phyloP scores from a whole-genome alignment of 2,888 invertebrate genomes.

The Diaphora mendica region DNA sequence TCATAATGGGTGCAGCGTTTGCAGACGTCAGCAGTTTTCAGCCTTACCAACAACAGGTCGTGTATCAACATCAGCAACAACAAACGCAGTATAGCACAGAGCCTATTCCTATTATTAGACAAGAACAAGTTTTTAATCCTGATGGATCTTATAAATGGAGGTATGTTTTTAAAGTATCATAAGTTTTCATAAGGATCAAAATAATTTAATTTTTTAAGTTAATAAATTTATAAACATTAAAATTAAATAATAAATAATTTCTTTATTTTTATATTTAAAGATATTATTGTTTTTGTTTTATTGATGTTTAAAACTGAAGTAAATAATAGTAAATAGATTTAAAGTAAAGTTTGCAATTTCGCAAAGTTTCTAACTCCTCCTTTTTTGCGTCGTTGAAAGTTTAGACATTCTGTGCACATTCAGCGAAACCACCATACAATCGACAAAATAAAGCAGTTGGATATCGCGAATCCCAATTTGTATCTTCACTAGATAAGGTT shows the following conservation, averaged over 20 bases:
- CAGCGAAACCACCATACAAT: not conserved
- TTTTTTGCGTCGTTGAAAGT: not conserved
- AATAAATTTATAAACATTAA: not conserved
- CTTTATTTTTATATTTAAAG: too few species aligned
- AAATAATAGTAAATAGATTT: not conserved
- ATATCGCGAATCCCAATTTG: too few species aligned
- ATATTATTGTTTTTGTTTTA: too few species aligned
- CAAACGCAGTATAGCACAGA: slow-evolving; percentile 81
- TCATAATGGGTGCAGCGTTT: slow-evolving; percentile 52
- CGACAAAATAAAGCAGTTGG: too few species aligned
- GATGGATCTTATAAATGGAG: slow-evolving; percentile 89
- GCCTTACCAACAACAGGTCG: slow-evolving; percentile 61
- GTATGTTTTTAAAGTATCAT: slow-evolving; percentile 52
- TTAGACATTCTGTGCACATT: not conserved
- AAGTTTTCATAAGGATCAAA: not conserved
- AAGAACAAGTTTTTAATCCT: slow-evolving; percentile 89
- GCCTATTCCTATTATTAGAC: slow-evolving; percentile 88
- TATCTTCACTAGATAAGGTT: too few species aligned
- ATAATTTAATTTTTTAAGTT: not conserved
- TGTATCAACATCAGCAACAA: slow-evolving; percentile 63
- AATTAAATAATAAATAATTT: too few species aligned
- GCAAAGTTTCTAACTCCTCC: not conserved
- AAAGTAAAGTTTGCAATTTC: not conserved
- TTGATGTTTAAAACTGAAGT: too few species aligned
- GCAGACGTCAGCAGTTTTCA: slow-evolving; percentile 75